Base-by-base conservation (phyloP, 1,140 invertebrate species). In the Penaeus vannamei region DNA sequence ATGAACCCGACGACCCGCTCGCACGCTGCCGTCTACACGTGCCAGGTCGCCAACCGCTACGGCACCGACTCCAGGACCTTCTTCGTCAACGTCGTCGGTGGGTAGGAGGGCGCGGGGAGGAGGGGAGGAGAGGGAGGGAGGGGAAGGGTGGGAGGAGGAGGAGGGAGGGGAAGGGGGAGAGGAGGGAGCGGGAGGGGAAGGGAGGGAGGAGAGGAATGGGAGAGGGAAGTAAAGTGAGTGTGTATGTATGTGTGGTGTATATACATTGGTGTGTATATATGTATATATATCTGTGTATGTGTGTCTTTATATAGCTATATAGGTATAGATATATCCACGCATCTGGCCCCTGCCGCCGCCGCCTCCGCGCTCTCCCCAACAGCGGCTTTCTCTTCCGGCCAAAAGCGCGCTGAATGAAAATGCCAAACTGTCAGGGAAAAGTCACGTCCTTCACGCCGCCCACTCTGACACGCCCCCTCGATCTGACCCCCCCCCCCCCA, bases 41-140 rank as follows among this genome's bases (percentile, higher is more conserved):
- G 91, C 59, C 91, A 91, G 77, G 91, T 88, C 26, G 79, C 90
- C 26, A 92, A 92, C 79, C 42, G 79, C 17, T 92, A 91, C 79
- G 91, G 91, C 10, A 42, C 86, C 26, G 91, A 91, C 85, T 86
- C 85, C 23, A 61, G 69, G 23, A 90, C 89, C 66, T 91, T 91
- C 85, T 90, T 91, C 64, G 81, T 92, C 80, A 91, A 84, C 42
- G 88, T 92, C 22, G 91, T 90, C 42, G 91, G 91, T 92, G 29
- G 85, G 90, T 85, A 2, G 42, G n/a, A 2, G 46, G 7, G 29
- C 7, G 46, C 10, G 76, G 23, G 0, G 20, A 19, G 8, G 26
- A n/a, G 32, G 32, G 26, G 17, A 5, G 12, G 5, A 29, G 4
- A 12, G 32, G 26, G 69, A 0, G 2, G 20, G 26, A 0, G 14